phyloP scores from a whole-genome alignment of 2,797 vertebrate species.

The Limosa lapponica region DNA sequence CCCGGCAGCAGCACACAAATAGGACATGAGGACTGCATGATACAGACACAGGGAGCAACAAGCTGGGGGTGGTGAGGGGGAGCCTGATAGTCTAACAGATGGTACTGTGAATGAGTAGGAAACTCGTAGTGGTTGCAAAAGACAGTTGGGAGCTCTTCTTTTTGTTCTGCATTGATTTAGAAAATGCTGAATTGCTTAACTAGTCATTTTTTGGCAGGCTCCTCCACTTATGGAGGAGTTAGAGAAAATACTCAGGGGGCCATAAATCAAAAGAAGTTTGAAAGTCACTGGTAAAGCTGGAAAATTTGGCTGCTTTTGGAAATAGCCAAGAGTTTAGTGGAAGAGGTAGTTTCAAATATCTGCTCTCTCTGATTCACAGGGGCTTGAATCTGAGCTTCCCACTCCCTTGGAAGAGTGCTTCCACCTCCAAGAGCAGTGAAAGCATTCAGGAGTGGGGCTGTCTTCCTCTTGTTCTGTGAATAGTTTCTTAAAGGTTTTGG shows the following conservation, averaged over 20 bases:
- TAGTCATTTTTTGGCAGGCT: neutral
- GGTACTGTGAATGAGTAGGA: neutral
- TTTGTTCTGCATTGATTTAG: neutral
- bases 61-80: neutral
- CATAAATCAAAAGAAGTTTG: neutral
- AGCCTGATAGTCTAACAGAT: fast-evolving
- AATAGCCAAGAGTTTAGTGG: neutral
- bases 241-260: neutral
- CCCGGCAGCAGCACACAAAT: fast-evolving
- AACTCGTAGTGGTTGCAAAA: neutral
- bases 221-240: neutral
- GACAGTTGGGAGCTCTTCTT: neutral
- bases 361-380: neutral
- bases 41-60: neutral
- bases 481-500: neutral
- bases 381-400: neutral
- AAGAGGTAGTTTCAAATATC: neutral
- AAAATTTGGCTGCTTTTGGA: neutral
- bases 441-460: neutral
- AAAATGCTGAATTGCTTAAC: neutral
- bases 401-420: neutral
- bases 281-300: neutral
- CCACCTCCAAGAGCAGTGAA: neutral
- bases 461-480: neutral
- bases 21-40: fast-evolving